phyloP scores from a whole-genome alignment of 2,888 invertebrate genomes.

The Sphaeridia pumilis region DNA sequence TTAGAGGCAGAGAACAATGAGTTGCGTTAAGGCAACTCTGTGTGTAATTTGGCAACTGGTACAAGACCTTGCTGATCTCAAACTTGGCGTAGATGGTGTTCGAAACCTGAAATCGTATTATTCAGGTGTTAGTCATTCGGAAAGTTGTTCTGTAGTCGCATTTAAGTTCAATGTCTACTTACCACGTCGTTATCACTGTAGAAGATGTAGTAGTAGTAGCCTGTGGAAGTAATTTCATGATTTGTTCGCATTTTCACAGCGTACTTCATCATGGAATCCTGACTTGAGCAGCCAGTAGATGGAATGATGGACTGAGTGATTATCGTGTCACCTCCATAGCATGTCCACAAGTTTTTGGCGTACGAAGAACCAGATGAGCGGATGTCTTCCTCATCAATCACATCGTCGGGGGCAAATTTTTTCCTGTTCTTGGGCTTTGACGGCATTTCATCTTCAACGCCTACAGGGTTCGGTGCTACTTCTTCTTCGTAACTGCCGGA shows the following conservation, averaged over 20 bases:
- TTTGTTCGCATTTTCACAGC: conserved; percentile 56
- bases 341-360: conserved; percentile 60
- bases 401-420: conserved; percentile 10
- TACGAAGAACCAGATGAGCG: conserved; percentile 63
- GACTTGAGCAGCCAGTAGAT: conserved; percentile 54
- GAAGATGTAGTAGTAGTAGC: conserved; percentile 81
- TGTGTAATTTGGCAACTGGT: conserved; percentile 59
- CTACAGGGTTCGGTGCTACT: conserved; percentile 26
- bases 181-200: conserved; percentile 74
- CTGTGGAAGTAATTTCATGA: conserved; percentile 61
- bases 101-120: conserved; percentile 38
- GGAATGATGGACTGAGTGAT: conserved; percentile 59
- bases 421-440: neutral
- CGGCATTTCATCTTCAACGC: conserved; percentile 19
- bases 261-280: conserved; percentile 53
- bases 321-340: conserved; percentile 64
- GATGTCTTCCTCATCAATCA: conserved; percentile 34
- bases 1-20: conserved; percentile 60
- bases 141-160: too few relatives aligned
- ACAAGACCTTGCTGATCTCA: conserved; percentile 72
- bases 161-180: too few relatives aligned
- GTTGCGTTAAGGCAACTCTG: conserved; percentile 64
- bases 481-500: conserved; percentile 18
- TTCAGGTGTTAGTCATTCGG: too few relatives aligned
- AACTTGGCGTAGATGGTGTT: conserved; percentile 74